Evolutionary conservation across 2,113 vertebrate species (phyloP), one percentile per base, ranked within the genome.

Genomic region (Syngnathus scovelli): DNA sequence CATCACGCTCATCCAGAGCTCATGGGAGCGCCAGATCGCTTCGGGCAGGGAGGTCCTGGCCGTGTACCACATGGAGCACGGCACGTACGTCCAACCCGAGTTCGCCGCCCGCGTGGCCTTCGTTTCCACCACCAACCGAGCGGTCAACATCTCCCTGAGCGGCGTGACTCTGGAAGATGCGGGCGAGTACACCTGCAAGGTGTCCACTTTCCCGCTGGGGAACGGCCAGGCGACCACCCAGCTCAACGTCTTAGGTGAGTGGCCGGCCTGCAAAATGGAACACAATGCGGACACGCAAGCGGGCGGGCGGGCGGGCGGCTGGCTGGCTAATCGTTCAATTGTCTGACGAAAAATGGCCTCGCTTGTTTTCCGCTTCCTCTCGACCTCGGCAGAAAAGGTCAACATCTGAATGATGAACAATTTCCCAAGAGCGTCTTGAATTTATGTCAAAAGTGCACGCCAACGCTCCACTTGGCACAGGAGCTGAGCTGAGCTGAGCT

Each of bases 101-200:
- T 98, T 95, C 77, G 81, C 85, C 78, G 91, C 90, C 75, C 94
- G 95, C 77, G 86, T 94, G 73, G 91, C 90, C 6, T 96, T 98
- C 87, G 92, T 93, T 82, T 93, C 93, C 71, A 91, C 94, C 27
- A 98, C 95, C 0, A 86, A 89, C 46, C 90, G 90, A 52, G 95
- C 98, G 83, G 95, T 95, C 77, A 95, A 94, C 59, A 94, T 99
- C 68, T 83, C 92, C 78, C 85, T 98, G 49, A 89, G 90, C 78
- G 93, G 93, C 64, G 93, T 95, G 58, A 91, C 88, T 71, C 96
- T 98, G 76, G 90, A 92, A 19, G 97, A 99, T 89, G 86, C 93
- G 9, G 97, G 97, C 71, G 89, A 91, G 65, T 98, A 98, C 80
- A 90, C 92, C 85, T 98, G 96, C 88, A 97, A 97, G 90, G 95